Conservation (phyloP, 2,888 invertebrate species). For the Brachypalpus laphriformis region DNA sequence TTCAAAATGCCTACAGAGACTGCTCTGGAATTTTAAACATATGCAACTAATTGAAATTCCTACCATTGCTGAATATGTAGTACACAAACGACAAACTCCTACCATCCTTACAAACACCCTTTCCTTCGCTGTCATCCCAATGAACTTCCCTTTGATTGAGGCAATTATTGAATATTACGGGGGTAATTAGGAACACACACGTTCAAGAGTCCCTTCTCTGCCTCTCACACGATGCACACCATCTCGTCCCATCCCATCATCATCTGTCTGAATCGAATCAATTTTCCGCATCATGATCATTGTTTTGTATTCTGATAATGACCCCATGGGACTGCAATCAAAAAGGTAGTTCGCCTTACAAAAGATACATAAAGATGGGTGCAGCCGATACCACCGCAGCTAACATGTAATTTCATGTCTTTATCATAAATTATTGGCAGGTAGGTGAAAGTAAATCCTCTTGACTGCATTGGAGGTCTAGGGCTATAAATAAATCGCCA, state of each 20-base stretch:
- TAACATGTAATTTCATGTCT: slow-evolving; percentile 66
- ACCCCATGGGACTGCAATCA: slow-evolving; percentile 64
- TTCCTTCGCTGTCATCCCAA: slow-evolving; percentile 13
- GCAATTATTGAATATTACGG: slow-evolving; percentile 72
- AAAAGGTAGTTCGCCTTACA: slow-evolving; percentile 31
- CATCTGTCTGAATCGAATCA: slow-evolving; percentile 62
- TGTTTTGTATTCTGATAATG: slow-evolving; percentile 60
- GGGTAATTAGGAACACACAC: slow-evolving; percentile 70
- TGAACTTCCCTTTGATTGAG: slow-evolving; percentile 56
- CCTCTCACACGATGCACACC: neutral
- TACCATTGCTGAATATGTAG: slow-evolving; percentile 25
- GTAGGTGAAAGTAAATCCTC: slow-evolving; percentile 51
- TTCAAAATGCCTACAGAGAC: slow-evolving; percentile 32
- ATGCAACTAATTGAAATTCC: slow-evolving; percentile 73
- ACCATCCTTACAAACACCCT: slow-evolving; percentile 35
- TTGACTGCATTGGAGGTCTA: slow-evolving; percentile 35
- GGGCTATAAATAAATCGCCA: slow-evolving; percentile 57
- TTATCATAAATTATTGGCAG: slow-evolving; percentile 72
- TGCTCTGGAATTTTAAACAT: slow-evolving; percentile 69
- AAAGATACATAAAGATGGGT: slow-evolving; percentile 56
- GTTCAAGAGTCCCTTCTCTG: slow-evolving; percentile 1
- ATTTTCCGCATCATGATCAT: slow-evolving; percentile 68
- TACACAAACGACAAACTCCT: slow-evolving; percentile 57
- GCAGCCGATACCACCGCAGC: slow-evolving; percentile 44
- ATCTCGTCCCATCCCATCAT: slow-evolving; percentile 31